Conservation (phyloP, 2,888 invertebrate genomes). For the Hyalella azteca region DNA sequence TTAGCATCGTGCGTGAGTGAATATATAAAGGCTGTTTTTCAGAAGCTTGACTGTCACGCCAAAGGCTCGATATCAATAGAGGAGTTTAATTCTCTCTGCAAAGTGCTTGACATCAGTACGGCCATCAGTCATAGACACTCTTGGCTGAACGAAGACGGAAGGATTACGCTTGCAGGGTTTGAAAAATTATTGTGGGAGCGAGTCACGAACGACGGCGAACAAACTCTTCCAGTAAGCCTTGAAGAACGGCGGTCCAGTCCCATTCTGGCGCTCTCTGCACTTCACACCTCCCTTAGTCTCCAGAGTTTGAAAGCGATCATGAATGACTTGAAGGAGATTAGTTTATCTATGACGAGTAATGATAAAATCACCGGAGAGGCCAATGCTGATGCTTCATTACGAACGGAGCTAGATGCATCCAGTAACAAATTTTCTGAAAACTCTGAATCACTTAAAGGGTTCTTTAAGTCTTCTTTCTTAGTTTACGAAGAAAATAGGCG, state of each 20-base stretch:
- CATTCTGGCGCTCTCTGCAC: not conserved
- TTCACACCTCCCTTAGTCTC: not conserved
- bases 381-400: not conserved
- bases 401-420: not conserved
- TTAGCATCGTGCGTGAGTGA: constrained; percentile 54
- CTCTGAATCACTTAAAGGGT: not conserved
- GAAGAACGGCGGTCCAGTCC: not conserved
- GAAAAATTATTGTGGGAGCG: constrained; percentile 9
- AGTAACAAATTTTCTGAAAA: not conserved
- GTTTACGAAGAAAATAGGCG: constrained; percentile 49
- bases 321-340: not conserved
- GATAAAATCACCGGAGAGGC: not conserved
- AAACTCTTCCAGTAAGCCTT: not conserved
- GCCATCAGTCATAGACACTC: not conserved
- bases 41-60: constrained; percentile 43
- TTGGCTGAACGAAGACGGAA: constrained; percentile 5
- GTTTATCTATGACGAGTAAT: not conserved
- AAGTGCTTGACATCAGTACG: constrained; percentile 42
- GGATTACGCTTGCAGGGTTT: not conserved
- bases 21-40: constrained; percentile 54
- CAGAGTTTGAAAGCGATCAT: not conserved
- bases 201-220: not conserved
- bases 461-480: not conserved
- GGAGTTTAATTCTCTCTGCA: constrained; percentile 47
- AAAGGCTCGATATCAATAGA: constrained; percentile 44